Percentiles rank a stretch among this genome's conserved stretches.
phyloP scores from a whole-genome alignment of 2,113 vertebrate species.

The Phoxinus phoxinus region DNA sequence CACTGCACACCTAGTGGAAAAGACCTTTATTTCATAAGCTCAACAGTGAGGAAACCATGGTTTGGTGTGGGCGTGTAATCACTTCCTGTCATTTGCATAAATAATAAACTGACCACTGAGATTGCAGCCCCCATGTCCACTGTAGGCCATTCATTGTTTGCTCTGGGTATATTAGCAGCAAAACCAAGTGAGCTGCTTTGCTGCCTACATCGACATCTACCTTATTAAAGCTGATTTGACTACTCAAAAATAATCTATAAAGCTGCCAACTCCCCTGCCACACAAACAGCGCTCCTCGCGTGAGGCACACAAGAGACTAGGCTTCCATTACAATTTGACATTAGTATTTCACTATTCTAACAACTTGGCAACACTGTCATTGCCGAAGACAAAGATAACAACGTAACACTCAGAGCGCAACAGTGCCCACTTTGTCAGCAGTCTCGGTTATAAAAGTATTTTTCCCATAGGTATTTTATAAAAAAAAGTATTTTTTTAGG shows the following conservation, averaged over 20 bases:
- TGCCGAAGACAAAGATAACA: too few relatives aligned
- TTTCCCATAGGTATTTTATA: too few relatives aligned
- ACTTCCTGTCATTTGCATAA: constrained; percentile 63
- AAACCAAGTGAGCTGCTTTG: not conserved
- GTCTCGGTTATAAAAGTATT: too few relatives aligned
- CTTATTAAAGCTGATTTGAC: not conserved
- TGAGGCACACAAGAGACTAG: not conserved
- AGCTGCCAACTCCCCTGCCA: not conserved
- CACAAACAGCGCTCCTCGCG: not conserved
- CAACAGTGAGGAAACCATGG: constrained; percentile 29
- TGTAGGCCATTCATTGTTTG: not conserved
- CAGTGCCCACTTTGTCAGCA: too few relatives aligned
- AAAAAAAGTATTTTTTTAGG: too few relatives aligned
- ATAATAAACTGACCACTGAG: constrained; percentile 56
- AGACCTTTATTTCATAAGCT: constrained; percentile 46
- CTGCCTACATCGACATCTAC: too few relatives aligned
- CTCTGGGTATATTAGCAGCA: not conserved
- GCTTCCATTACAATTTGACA: not conserved
- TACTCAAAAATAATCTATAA: not conserved
- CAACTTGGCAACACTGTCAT: not conserved
- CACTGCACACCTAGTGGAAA: constrained; percentile 48
- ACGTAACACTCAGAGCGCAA: too few relatives aligned
- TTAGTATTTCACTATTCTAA: not conserved
- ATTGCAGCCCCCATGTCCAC: constrained; percentile 19
- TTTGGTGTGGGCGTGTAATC: constrained; percentile 46